Evolutionary conservation across 2,797 vertebrate genomes (phyloP), one percentile per base, ranked within the genome.

Genomic region (Xiphophorus birchmanni): DNA sequence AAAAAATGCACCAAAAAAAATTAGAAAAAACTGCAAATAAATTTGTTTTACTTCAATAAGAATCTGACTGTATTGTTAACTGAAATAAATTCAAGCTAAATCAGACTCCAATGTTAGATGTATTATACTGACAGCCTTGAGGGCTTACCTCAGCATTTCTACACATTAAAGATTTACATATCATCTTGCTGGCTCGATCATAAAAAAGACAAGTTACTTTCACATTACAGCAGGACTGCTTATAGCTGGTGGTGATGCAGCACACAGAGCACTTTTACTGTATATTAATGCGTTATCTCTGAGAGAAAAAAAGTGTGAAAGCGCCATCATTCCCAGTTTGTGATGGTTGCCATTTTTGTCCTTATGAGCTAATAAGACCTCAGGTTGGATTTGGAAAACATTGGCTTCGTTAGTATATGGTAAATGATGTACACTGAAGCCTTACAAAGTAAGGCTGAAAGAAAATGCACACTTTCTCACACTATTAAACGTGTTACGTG

Each of bases 161-260:
- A 60, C 79, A 84, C 83, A 80, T 90, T 86, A 84, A 85, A 89
- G 85, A 92, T 91, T 88, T 90, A 84, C 73, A 84, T 78, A 72
- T 82, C 74, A 87, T 90, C 87, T 87, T 87, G 42, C 73, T 65
- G 69, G 75, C 76, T 84, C 86, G 85, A 82, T 79, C 80, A 89
- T 88, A 82, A 89, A 74, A 81, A 82, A 88, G 77, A 75, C 73
- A 44, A 32, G 76, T 77, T 74, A 86, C 74, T 79, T 13, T 29
- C 54, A 67, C 76, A 75, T 83, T 85, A 81, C 42, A 79, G 82
- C 81, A 79, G 78, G 85, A 37, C 21, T 35, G 80, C 81, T 77
- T 71, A 60, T 80, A 73, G 75, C 83, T 88, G 74, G 63, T 67
- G 82, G 78, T 0, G 1, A 84, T 67, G 82, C 76, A 89, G 74